A percentile compares a stretch with the other conserved stretches of the same genome.
Conservation (phyloP, 2,113 vertebrate genomes). For the Microcebus lehilahytsara region DNA sequence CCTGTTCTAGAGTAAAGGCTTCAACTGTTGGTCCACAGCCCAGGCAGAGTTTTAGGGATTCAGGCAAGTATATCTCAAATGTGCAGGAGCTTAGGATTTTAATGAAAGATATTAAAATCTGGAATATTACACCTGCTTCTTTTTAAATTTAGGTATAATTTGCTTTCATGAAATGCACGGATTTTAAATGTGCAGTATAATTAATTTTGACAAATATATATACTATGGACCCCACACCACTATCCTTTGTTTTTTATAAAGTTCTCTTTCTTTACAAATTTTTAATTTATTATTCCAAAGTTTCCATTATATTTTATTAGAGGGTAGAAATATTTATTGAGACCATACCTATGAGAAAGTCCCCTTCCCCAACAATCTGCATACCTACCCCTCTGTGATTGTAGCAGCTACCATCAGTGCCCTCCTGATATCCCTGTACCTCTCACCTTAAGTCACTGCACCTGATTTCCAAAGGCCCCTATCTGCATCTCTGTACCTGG, state of each 20-base stretch:
- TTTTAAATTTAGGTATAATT: slow-evolving; percentile 28
- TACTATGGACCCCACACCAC: background rate
- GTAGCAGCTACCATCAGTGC: background rate
- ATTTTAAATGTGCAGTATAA: background rate
- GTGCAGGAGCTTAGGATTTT: background rate
- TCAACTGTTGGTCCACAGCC: background rate
- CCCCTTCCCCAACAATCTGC: background rate
- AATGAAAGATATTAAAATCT: slow-evolving; percentile 1
- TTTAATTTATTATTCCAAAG: background rate
- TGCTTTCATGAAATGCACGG: background rate
- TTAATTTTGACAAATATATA: background rate
- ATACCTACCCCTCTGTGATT: background rate
- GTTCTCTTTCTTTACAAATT: background rate
- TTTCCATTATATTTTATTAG: background rate
- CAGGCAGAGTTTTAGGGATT: background rate
- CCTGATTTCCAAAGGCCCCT: too few relatives aligned
- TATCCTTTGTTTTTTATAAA: background rate
- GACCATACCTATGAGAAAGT: background rate
- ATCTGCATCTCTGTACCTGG: too few relatives aligned
- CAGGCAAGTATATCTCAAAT: background rate
- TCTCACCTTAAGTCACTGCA: too few relatives aligned
- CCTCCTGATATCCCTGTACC: too few relatives aligned
- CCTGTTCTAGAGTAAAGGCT: slow-evolving; percentile 29
- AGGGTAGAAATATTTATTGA: slow-evolving; percentile 18
- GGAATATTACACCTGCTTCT: background rate